Conservation (phyloP, 2,797 vertebrate genomes). For the Brachyalestes nurse region DNA sequence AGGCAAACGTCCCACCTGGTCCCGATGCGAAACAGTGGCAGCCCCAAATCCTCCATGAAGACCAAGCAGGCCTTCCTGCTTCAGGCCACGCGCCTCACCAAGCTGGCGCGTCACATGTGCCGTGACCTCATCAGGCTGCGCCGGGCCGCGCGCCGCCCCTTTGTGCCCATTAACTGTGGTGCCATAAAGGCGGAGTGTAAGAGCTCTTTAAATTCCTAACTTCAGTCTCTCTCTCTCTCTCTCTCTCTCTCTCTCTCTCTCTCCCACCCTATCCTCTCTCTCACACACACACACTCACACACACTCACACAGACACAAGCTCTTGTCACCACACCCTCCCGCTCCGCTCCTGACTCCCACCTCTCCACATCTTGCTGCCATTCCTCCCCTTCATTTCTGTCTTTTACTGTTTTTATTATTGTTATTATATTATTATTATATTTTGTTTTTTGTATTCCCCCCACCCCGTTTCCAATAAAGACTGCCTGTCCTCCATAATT, state of each 20-base stretch:
- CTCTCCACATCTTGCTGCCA: constrained; percentile 63
- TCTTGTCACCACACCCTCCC: constrained; percentile 56
- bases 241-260: constrained; percentile 53
- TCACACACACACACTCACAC: constrained; percentile 41
- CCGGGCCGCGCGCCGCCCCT: constrained; percentile 94
- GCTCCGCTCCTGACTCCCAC: constrained; percentile 68
- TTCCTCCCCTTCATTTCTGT: constrained; percentile 75
- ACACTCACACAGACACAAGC: constrained; percentile 34
- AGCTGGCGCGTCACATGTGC: constrained; percentile 97
- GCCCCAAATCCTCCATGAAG: constrained; percentile 95
- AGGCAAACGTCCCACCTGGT: constrained; percentile 92
- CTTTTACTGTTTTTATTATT: constrained; percentile 82
- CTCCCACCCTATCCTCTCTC: constrained; percentile 78
- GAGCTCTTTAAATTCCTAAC: constrained; percentile 99
- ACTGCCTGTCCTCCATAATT: constrained; percentile 92
- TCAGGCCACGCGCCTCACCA: constrained; percentile 94
- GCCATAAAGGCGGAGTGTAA: constrained; percentile 99
- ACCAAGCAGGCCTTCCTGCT: constrained; percentile 96
- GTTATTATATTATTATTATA: constrained; percentile 79
- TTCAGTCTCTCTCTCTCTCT: constrained; percentile 68
- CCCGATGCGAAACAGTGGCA: constrained; percentile 92
- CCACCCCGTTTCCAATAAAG: constrained; percentile 94
- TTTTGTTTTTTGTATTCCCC: constrained; percentile 87
- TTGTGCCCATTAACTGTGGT: constrained; percentile 99
- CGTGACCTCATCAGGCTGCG: constrained; percentile 95